Evolutionary conservation across 2,113 vertebrate species (phyloP).

Genomic region (Australoheros scitulus): DNA sequence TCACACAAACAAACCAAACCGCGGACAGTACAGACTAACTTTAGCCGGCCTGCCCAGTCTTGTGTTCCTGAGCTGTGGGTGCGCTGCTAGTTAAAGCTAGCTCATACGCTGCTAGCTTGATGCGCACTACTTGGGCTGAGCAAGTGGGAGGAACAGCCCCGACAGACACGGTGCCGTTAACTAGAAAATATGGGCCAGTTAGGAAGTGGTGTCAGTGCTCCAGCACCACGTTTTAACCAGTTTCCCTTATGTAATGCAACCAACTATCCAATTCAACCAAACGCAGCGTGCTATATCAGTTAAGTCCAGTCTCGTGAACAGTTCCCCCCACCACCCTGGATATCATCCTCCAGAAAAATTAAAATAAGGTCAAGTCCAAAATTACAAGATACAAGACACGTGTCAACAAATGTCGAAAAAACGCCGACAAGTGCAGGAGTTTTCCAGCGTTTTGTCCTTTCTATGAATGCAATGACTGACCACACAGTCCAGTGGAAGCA

Average conservation of each 20-base stretch:
- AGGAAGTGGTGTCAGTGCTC: conserved; percentile 9
- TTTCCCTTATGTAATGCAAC: background rate
- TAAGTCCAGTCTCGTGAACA: background rate
- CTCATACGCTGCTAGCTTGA: conserved; percentile 46
- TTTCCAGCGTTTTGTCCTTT: background rate
- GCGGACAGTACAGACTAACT: conserved; percentile 38
- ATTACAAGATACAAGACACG: conserved; percentile 49
- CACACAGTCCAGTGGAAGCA: no score
- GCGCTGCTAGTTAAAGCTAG: conserved; percentile 50
- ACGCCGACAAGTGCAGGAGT: background rate
- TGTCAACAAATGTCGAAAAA: conserved; percentile 50
- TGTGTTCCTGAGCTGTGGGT: background rate
- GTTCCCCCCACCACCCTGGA: conserved; percentile 17
- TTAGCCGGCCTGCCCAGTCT: conserved; percentile 47
- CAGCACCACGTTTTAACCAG: background rate
- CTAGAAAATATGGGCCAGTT: conserved; percentile 31
- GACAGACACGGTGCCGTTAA: background rate
- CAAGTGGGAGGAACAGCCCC: conserved; percentile 44
- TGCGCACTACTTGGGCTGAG: conserved; percentile 49
- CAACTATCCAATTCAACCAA: background rate
- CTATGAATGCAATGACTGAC: rapidly evolving
- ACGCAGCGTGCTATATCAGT: background rate
- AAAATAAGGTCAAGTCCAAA: conserved; percentile 70
- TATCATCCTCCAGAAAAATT: conserved; percentile 34
- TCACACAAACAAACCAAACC: background rate